These are phyloP conservation scores for Graphium colonna DNA, from an alignment of 2,888 invertebrate species.

Conservation along the genomic window DNA sequence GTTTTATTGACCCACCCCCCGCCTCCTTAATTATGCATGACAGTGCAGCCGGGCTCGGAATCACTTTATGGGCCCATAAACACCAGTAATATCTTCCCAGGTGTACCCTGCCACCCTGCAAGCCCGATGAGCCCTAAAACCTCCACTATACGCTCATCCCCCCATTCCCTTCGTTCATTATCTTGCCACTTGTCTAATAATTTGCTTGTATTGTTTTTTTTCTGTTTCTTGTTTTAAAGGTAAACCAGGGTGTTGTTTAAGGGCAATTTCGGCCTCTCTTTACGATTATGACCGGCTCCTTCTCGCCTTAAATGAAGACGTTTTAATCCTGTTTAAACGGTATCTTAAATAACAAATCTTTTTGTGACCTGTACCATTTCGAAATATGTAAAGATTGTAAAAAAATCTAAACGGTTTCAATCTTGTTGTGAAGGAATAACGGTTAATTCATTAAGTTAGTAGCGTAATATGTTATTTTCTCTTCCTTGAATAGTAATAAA, in stretches of 20 bases:
- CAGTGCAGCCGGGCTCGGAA: constrained; percentile 50
- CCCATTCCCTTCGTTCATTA: background rate
- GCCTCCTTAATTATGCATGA: constrained; percentile 59
- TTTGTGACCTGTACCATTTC: background rate
- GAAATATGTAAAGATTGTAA: too few relatives aligned
- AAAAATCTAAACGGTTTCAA: too few relatives aligned
- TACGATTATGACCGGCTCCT: too few relatives aligned
- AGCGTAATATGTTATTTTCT: too few relatives aligned
- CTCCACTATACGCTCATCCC: constrained; percentile 1
- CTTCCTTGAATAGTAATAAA: too few relatives aligned
- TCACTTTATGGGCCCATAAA: constrained; percentile 60
- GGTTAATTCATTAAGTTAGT: too few relatives aligned
- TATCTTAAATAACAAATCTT: background rate
- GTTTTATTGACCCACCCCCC: constrained; percentile 37
- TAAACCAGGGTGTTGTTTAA: background rate
- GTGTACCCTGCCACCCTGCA: constrained; percentile 30
- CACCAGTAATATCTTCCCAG: constrained; percentile 47
- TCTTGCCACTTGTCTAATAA: constrained; percentile 1
- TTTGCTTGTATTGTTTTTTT: constrained; percentile 5
- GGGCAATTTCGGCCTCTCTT: background rate
- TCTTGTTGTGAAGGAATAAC: too few relatives aligned
- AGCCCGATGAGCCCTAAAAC: constrained; percentile 12
- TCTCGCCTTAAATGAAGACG: too few relatives aligned
- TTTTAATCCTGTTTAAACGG: background rate
- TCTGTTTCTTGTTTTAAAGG: background rate